Conservation (phyloP, 2,113 vertebrate species). For the Atrichornis clamosus region DNA sequence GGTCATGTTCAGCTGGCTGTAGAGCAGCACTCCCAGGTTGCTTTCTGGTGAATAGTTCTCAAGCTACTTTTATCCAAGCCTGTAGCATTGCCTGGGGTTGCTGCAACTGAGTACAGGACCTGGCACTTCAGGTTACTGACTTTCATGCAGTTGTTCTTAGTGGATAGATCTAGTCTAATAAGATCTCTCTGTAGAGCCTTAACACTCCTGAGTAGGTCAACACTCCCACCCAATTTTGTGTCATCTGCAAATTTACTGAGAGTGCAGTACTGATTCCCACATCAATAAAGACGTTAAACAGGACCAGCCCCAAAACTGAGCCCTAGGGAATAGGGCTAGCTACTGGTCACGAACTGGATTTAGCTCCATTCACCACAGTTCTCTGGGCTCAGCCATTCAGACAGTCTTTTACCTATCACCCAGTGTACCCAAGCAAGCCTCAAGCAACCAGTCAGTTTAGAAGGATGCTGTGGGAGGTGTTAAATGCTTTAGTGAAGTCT, state of each 20-base stretch:
- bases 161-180: background rate
- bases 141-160: background rate
- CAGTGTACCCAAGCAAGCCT: background rate
- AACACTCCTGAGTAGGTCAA: background rate
- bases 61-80: background rate
- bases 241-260: background rate
- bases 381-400: background rate
- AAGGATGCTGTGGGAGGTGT: background rate
- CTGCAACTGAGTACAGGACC: too few relatives aligned
- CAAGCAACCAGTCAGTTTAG: background rate
- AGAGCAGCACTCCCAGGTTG: background rate
- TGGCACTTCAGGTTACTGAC: background rate
- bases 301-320: background rate
- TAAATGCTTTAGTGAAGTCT: background rate
- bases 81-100: background rate
- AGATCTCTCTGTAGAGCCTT: background rate
- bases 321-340: too few relatives aligned
- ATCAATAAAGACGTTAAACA: background rate
- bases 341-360: background rate
- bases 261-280: background rate
- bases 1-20: background rate
- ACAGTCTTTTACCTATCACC: background rate
- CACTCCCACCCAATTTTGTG: too few relatives aligned
- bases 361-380: background rate
- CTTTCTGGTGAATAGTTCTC: background rate